Base-by-base conservation (phyloP, 2,888 invertebrate species). In the Phaedon cochleariae region DNA sequence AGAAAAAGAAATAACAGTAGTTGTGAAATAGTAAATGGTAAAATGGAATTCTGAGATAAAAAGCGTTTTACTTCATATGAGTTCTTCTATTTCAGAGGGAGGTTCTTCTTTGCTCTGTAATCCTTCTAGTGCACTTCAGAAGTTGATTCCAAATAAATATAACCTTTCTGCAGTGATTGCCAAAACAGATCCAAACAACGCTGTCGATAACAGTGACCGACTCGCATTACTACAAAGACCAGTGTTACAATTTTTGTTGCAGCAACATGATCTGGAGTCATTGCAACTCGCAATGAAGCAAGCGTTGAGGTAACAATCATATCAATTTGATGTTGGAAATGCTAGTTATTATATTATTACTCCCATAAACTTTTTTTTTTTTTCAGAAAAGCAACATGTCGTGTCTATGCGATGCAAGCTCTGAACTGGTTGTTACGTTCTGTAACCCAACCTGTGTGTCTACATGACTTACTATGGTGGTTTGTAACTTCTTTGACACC, bases 391-490 rank as follows among this genome's bases (percentile, higher is more conserved):
- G 92, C 92, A 55, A 91, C 91, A 34, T 89, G 95, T 78, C 84
- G 96, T 67, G 93, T 96, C 76, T 91, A 93, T 83, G 93, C 96
- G 1, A 90, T 97, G 87, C 95, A 96, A 87, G 96, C 97, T 0
- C 86, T 98, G 73, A 97, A 97, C 81, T 99, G 98, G 98, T 84
- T 99, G 20, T 84, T 98, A 51, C 89, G 96, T 58, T 95, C 93
- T 59, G 94, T 96, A 0, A 96, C 96, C 0, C 96, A 96, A 80
- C 93, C 96, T 2, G 91, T 92, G 3, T 93, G 95, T 79, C 87
- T 98, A 18, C 97, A 98, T 77, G 98, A 98, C 84, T 87, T 98
- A 9, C 88, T 98, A 81, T 98, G 98, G 98, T 97, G 96, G 93
- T 96, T 97, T 81, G 94, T 96, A 20, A 90, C 92, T 12, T 92